These are phyloP conservation scores for Polydrusus cervinus DNA, from an alignment of 2,888 invertebrate species.

Conservation along the genomic window DNA sequence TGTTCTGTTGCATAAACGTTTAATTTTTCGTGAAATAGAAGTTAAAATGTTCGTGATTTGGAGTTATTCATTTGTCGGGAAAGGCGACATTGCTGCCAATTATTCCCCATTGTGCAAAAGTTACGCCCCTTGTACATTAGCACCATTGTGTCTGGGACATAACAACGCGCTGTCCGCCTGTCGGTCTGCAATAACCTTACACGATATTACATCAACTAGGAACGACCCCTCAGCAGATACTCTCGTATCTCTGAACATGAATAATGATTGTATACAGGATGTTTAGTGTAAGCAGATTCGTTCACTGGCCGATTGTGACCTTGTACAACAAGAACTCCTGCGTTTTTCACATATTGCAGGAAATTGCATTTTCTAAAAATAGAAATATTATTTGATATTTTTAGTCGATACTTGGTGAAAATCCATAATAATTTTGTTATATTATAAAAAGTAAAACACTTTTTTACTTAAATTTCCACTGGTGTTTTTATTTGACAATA, in stretches of 20 bases:
- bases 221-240: conserved; percentile 10
- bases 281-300: no score
- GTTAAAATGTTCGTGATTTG: neutral
- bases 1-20: neutral
- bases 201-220: conserved; percentile 6
- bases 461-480: no score
- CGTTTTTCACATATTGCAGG: no score
- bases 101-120: conserved; percentile 23
- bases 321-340: no score
- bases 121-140: conserved; percentile 28
- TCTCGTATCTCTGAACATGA: neutral
- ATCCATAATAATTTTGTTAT: no score
- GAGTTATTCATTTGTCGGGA: conserved; percentile 19
- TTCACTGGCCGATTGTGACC: no score
- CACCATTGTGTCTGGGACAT: conserved; percentile 12
- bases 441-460: no score
- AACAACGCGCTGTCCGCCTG: conserved; percentile 16
- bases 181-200: conserved; percentile 17
- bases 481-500: no score
- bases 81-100: conserved; percentile 23
- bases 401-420: no score
- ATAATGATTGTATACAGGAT: neutral
- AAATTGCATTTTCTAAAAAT: no score
- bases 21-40: conserved; percentile 10
- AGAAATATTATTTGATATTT: no score